phyloP scores from a whole-genome alignment of 2,113 vertebrate species.

The Eonycteris spelaea region DNA sequence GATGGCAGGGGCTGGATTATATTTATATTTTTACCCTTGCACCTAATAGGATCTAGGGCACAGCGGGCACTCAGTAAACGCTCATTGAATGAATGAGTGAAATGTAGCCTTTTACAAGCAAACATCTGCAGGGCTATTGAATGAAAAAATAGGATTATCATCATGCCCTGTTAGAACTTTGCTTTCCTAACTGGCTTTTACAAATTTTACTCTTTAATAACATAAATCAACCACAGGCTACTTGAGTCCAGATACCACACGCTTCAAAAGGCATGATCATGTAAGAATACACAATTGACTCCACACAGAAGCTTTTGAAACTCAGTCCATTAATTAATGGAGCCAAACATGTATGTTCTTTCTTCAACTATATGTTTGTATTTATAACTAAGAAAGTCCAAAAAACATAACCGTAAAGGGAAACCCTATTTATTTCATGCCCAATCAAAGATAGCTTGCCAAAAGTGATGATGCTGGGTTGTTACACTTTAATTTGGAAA shows the following conservation, averaged over 20 bases:
- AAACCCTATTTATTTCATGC: not conserved
- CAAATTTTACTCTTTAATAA: not conserved
- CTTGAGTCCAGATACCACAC: not conserved
- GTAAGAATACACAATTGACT: not conserved
- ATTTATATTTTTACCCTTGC: not conserved
- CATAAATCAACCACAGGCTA: not conserved
- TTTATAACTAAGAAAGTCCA: not conserved
- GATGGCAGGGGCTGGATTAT: accelerated
- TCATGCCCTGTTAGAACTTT: not conserved
- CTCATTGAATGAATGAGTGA: not conserved
- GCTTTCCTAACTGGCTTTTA: not conserved
- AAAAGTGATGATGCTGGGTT: not conserved
- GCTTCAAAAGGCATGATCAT: not conserved
- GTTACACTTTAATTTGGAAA: conserved; percentile 45
- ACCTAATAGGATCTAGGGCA: not conserved
- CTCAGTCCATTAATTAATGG: not conserved
- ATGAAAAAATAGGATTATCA: not conserved
- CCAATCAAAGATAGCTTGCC: not conserved
- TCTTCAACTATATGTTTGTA: not conserved
- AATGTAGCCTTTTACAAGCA: not conserved
- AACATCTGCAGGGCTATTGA: not conserved
- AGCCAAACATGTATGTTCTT: not conserved
- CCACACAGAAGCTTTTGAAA: not conserved
- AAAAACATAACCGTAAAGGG: not conserved
- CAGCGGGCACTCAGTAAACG: not conserved